Base-by-base conservation (phyloP, 2,888 invertebrate genomes). In the Scrobipalpa atriplicella region DNA sequence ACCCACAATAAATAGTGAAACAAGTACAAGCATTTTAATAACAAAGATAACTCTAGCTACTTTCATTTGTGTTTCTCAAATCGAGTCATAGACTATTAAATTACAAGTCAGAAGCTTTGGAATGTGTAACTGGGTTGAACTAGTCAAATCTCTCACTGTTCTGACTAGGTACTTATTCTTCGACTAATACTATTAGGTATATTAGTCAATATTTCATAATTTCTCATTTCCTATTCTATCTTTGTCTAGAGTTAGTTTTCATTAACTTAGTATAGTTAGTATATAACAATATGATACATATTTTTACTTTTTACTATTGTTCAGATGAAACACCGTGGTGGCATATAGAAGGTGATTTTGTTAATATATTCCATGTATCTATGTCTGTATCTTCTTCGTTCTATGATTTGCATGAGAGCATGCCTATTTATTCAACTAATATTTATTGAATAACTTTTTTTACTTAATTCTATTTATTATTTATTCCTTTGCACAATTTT, bases 251-350 rank as follows among this genome's bases (percentile, higher is more conserved):
- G 29, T 29, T 29, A 29, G 29, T 29, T 29, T 29, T 29, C 5
- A 29, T 29, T 29, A 29, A 29, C 5, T 29, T 29, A 47, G 16
- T 47, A 47, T 47, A 47, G 47, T 47, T 56, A 11, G 9, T 47
- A 47, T 47, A 47, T 13, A 47, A 47, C 47, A 47, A 16, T 52
- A 52, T 58, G n/a, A 16, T 13, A 58, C 38, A 58, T 29, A 58
- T 38, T 38, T 58, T 58, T 39, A 51, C 64, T 11, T 54, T 83
- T 82, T 80, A 71, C 84, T 77, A 73, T 80, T 76, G 67, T 74
- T 82, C 89, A 91, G 91, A 88, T 80, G 88, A 88, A 65, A 86
- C 88, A 60, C 87, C 90, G 69, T 85, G 88, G 86, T 89, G 91
- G 86, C 87, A 90, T 77, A 87, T 91, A 72, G 90, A 91, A 91